Base-by-base conservation (phyloP, 2,113 vertebrate genomes). In the Sander vitreus region DNA sequence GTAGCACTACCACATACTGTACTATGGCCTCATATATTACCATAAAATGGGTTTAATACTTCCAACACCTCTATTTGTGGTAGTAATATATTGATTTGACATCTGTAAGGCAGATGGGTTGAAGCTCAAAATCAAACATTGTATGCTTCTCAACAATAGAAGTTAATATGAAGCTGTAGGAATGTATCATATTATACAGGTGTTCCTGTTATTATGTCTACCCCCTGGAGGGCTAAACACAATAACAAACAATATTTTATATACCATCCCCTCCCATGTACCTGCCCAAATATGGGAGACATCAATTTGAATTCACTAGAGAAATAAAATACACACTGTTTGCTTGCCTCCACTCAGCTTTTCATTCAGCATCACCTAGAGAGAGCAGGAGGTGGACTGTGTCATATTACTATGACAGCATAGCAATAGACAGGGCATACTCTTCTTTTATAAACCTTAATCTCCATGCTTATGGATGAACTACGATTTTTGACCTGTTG, bases 231-330 rank as follows among this genome's bases (percentile, higher is more conserved):
- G 5, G 50, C 36, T 12, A 67, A 71, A 78, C 54, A 57, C 73
- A 81, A 78, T 66, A 53, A 80, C 21, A 73, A 77, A 73, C 4
- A 48, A 70, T 45, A 63, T 43, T 43, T 43, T 43, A 43, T 58
- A 36, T 13, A 50, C 15, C 73, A 7, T 45, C 51, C 14, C 30
- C 33, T 54, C 51, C 45, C 45, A 58, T 27, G 33, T 30, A 48
- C 30, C 51, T 68, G n/a, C 43, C 47, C 11, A 77, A 74, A 85
- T 70, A 75, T 50, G 65, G 54, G 51, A 50, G 33, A 78, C 84
- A 80, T 82, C 60, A 47, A 81, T 87, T 83, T 79, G 53, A 86
- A 84, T 69, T 76, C 83, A 67, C 85, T 18, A 15, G 57, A 68
- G 77, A 36, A 71, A 85, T 66, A 5, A 79, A 86, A 79, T 62